Conservation (phyloP, 2,888 invertebrate genomes). For the Callinectes sapidus region DNA sequence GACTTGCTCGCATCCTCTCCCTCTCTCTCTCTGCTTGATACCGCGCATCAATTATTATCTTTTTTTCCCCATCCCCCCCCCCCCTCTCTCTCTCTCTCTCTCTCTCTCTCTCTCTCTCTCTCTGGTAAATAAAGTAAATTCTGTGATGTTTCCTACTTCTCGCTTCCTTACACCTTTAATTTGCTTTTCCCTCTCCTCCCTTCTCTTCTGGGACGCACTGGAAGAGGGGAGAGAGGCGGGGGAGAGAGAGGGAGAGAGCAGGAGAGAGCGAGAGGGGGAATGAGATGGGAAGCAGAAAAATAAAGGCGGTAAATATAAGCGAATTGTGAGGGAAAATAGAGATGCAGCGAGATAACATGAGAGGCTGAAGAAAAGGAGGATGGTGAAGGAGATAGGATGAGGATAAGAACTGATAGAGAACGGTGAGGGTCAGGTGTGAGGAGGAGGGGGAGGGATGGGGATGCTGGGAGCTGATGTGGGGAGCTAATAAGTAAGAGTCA, state of each 20-base stretch:
- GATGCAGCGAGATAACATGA: neutral
- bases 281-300: neutral
- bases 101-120: conserved; percentile 1
- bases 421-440: neutral
- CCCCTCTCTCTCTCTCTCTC: neutral
- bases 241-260: neutral
- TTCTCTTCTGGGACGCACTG: conserved; percentile 26
- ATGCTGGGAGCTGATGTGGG: neutral
- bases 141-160: conserved; percentile 6
- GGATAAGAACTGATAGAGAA: neutral
- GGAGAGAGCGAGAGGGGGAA: neutral
- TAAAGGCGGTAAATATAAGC: no score
- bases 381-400: no score
- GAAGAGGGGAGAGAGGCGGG: neutral
- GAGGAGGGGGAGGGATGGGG: neutral
- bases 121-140: neutral
- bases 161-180: conserved; percentile 47
- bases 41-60: neutral
- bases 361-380: neutral
- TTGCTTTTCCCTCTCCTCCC: conserved; percentile 41
- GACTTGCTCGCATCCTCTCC: neutral
- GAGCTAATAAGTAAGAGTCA: neutral
- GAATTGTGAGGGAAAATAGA: neutral
- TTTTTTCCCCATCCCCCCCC: neutral
- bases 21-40: conserved; percentile 27